phyloP scores from a whole-genome alignment of 2,888 invertebrate genomes.

The Meta bourneti region DNA sequence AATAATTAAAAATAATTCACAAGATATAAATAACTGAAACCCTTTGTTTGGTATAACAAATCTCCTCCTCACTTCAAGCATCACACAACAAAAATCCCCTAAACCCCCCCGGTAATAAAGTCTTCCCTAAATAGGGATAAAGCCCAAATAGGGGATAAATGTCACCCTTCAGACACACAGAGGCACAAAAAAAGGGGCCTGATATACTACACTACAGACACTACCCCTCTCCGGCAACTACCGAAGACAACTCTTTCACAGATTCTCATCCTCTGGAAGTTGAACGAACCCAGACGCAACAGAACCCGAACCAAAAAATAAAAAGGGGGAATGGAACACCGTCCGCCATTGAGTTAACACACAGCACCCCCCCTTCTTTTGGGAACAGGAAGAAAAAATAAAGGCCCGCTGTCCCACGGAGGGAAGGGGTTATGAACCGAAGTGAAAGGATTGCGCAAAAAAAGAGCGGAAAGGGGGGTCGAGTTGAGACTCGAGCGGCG shows the following conservation, averaged over 20 bases:
- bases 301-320: slow-evolving; percentile 11
- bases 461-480: slow-evolving; percentile 35
- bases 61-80: too few species aligned
- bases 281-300: slow-evolving; percentile 60
- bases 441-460: slow-evolving; percentile 62
- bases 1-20: too few species aligned
- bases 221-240: neutral
- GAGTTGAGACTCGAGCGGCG: neutral
- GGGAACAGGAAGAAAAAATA: neutral
- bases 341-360: neutral
- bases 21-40: too few species aligned
- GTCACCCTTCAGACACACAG: neutral
- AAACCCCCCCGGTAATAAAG: neutral
- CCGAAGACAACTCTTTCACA: neutral
- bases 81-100: neutral
- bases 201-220: neutral
- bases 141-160: neutral
- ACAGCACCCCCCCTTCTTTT: neutral
- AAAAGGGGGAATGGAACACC: neutral
- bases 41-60: too few species aligned
- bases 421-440: slow-evolving; percentile 70
- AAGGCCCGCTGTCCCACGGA: slow-evolving; percentile 64
- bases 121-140: slow-evolving; percentile 17
- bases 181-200: slow-evolving; percentile 6
- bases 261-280: slow-evolving; percentile 38